Percentiles rank a stretch among this genome's conserved stretches.
phyloP scores from a whole-genome alignment of 2,797 vertebrate genomes.

The Mormyrus proboscirostris region DNA sequence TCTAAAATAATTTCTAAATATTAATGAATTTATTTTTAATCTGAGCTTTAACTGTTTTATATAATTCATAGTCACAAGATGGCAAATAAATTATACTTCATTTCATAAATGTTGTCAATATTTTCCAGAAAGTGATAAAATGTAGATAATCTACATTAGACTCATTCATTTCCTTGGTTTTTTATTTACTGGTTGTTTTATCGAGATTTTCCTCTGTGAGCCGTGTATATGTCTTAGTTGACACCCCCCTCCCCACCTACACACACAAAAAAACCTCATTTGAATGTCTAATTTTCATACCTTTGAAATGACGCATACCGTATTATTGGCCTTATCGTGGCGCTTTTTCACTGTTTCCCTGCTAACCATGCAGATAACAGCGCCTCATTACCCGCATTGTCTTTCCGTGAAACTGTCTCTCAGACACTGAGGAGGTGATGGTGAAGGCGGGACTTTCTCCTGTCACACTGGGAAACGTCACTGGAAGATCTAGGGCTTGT shows the following conservation, averaged over 20 bases:
- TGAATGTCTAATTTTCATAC: conserved; percentile 9
- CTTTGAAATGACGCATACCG: background rate
- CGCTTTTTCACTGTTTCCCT: background rate
- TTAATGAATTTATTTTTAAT: background rate
- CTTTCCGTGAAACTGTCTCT: background rate
- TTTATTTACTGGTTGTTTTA: background rate
- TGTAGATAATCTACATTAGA: background rate
- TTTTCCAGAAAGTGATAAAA: background rate
- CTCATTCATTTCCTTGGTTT: background rate
- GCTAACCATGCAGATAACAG: background rate
- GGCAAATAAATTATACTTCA: background rate
- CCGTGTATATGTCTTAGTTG: background rate
- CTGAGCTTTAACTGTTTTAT: background rate
- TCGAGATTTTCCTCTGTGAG: background rate
- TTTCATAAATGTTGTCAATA: background rate
- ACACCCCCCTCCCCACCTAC: background rate
- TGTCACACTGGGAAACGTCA: background rate
- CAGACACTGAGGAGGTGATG: background rate
- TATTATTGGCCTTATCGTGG: background rate
- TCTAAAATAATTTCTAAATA: background rate
- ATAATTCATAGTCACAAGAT: background rate
- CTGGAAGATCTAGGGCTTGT: background rate
- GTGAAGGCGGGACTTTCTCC: background rate
- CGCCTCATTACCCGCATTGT: background rate
- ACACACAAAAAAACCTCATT: background rate